These are phyloP conservation scores for Eurytoma adleriae DNA, from an alignment of 2,888 invertebrate species.

Conservation along the genomic window DNA sequence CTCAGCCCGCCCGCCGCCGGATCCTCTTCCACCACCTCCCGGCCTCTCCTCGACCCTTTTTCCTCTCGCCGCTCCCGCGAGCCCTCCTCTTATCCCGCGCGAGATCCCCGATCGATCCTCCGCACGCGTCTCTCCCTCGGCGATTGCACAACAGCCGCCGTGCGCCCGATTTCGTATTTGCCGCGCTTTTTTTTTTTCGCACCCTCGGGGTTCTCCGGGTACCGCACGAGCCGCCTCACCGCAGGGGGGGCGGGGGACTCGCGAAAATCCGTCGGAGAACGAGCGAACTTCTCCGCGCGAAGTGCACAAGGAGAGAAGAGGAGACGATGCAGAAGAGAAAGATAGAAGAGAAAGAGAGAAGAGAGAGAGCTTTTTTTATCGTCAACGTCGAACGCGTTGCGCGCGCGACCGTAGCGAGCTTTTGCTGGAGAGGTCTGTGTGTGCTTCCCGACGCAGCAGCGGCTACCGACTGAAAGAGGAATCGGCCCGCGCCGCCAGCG, in stretches of 20 bases:
- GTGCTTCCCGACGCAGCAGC: conserved; percentile 51
- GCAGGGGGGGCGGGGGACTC: background rate
- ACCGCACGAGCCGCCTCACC: background rate
- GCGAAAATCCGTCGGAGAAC: background rate
- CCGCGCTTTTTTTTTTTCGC: conserved; percentile 31
- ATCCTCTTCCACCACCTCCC: background rate
- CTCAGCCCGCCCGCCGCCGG: background rate
- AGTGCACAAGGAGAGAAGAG: too few relatives aligned
- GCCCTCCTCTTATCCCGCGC: background rate
- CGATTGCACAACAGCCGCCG: background rate
- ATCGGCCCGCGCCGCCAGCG: conserved; percentile 14
- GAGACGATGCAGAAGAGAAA: background rate
- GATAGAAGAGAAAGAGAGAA: too few relatives aligned
- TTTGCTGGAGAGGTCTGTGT: too few relatives aligned
- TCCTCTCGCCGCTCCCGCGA: background rate
- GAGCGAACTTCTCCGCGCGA: too few relatives aligned
- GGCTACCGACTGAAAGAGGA: conserved; percentile 54
- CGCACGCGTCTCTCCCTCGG: background rate
- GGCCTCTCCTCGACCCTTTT: background rate
- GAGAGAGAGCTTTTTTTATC: background rate
- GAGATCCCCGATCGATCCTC: conserved; percentile 45
- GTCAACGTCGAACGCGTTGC: too few relatives aligned
- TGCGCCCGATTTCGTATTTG: conserved; percentile 14
- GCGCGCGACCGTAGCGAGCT: too few relatives aligned
- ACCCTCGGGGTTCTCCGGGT: background rate